These are phyloP conservation scores for Gymnothorax reevesii DNA, from an alignment of 2,797 vertebrate species.

Conservation along the genomic window DNA sequence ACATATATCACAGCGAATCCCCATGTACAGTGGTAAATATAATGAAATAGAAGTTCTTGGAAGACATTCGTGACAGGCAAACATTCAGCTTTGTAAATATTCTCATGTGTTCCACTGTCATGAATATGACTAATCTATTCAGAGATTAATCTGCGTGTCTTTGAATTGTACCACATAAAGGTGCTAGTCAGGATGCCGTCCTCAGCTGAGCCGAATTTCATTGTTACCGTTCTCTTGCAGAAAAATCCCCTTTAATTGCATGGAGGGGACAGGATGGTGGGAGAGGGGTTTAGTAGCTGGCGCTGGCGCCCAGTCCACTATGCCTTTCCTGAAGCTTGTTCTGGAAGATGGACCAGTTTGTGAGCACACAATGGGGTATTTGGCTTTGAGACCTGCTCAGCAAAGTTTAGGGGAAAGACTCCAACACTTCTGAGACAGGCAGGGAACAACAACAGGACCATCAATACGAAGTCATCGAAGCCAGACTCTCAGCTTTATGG, in stretches of 20 bases:
- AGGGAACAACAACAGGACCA: neutral
- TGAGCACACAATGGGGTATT: neutral
- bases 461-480: neutral
- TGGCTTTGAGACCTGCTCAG: neutral
- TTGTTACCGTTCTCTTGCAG: neutral
- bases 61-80: neutral
- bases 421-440: neutral
- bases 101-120: neutral
- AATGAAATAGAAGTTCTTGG: neutral
- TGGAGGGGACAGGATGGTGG: too few relatives aligned
- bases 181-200: neutral
- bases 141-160: neutral
- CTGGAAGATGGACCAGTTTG: neutral
- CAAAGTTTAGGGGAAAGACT: neutral
- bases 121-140: neutral
- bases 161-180: neutral
- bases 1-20: neutral
- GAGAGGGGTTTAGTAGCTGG: too few relatives aligned
- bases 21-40: neutral
- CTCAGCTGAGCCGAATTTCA: slow-evolving; percentile 1
- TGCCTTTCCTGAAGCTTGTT: neutral
- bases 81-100: neutral
- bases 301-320: neutral
- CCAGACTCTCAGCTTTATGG: neutral
- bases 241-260: neutral